phyloP scores from a whole-genome alignment of 1,140 invertebrate species.

The Berghia stephanieae region DNA sequence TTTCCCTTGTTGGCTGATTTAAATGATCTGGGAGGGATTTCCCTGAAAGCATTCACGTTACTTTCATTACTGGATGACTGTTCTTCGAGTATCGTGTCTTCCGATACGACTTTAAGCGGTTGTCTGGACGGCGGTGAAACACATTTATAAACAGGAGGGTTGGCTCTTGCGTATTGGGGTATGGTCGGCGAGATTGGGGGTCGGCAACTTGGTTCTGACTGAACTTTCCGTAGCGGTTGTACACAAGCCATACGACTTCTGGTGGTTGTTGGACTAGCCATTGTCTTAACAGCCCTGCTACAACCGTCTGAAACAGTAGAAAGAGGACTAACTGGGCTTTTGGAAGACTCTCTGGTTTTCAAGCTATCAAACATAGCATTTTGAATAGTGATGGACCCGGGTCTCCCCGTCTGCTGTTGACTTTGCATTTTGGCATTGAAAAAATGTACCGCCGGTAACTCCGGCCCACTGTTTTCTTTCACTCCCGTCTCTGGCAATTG shows the following conservation, averaged over 20 bases:
- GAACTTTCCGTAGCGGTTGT: slow-evolving; percentile 34
- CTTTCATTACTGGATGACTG: not conserved
- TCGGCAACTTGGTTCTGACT: slow-evolving; percentile 37
- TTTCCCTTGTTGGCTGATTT: too few species aligned
- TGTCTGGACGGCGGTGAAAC: slow-evolving; percentile 41
- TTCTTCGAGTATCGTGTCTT: slow-evolving; percentile 15
- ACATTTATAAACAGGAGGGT: slow-evolving; percentile 48
- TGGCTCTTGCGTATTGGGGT: slow-evolving; percentile 41
- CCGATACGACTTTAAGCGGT: slow-evolving; percentile 41
- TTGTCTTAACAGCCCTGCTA: slow-evolving; percentile 27
- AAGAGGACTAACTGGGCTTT: slow-evolving; percentile 22
- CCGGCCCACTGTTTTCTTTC: slow-evolving; percentile 50
- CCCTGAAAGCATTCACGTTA: not conserved
- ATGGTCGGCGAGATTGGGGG: not conserved
- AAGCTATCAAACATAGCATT: slow-evolving; percentile 58
- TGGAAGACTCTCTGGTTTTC: slow-evolving; percentile 13
- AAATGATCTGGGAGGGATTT: too few species aligned
- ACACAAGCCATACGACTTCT: slow-evolving; percentile 20
- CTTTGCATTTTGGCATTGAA: slow-evolving; percentile 58
- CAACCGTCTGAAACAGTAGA: slow-evolving; percentile 25
- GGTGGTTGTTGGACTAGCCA: slow-evolving; percentile 25
- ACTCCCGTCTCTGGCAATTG: too few species aligned
- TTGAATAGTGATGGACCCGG: slow-evolving; percentile 38
- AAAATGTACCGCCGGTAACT: slow-evolving; percentile 61
- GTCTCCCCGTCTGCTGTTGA: slow-evolving; percentile 30